Percentiles rank a stretch among this genome's conserved stretches.
These are phyloP conservation scores for Probosciger aterrimus DNA, from an alignment of 2,113 vertebrate species.

Conservation along the genomic window DNA sequence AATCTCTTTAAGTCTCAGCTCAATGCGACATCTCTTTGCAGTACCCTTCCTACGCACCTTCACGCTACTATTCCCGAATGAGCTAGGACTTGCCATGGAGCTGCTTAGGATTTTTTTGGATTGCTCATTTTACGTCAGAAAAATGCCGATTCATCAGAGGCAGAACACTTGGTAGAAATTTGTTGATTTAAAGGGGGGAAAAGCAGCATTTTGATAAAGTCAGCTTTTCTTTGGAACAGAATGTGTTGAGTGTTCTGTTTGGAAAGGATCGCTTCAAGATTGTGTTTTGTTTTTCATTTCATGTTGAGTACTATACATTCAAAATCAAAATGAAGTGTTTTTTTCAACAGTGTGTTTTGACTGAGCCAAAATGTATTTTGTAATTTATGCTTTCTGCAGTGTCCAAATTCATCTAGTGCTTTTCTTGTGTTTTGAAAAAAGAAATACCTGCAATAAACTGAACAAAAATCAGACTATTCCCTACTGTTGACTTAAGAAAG, in stretches of 20 bases:
- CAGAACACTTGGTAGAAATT: constrained; percentile 38
- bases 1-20: constrained; percentile 27
- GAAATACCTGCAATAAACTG: neutral
- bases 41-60: constrained; percentile 62
- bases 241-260: constrained; percentile 26
- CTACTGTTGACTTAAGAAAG: neutral
- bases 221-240: constrained; percentile 64
- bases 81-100: constrained; percentile 50
- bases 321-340: constrained; percentile 62
- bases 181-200: constrained; percentile 30
- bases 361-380: constrained; percentile 29
- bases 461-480: neutral
- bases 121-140: constrained; percentile 52
- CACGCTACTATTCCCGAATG: constrained; percentile 50
- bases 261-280: constrained; percentile 29
- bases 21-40: neutral
- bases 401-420: neutral
- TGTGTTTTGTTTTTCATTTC: constrained; percentile 57
- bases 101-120: constrained; percentile 30
- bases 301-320: constrained; percentile 57
- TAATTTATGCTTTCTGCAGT: constrained; percentile 32
- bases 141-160: constrained; percentile 63
- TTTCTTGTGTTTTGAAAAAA: neutral
- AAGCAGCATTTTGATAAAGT: constrained; percentile 38
- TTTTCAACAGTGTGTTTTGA: constrained; percentile 42